Evolutionary conservation across 2,888 invertebrate genomes (phyloP), one percentile per base, ranked within the genome.

Genomic region (Ichneumoninae sp.): DNA sequence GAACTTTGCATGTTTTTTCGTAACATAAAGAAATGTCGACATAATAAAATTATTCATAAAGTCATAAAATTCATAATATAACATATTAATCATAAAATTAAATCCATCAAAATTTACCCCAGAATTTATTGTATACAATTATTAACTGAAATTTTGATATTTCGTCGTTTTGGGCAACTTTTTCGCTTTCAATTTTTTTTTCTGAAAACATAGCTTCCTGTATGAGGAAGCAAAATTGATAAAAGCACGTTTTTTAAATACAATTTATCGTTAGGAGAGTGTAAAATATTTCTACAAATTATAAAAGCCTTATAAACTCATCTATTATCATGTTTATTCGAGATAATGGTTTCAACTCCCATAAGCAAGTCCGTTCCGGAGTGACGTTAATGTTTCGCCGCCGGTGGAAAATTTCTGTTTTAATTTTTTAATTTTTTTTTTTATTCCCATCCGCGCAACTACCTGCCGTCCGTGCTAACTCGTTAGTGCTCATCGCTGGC

Each of bases 371-470:
- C 63, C 57, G 40, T 19, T 0, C 44, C 22, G 63, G 60, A 52
- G 33, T 36, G n/a, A 40, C 40, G 47, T 33, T 74, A 83, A 83
- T 78, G 74, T 78, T 26, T 74, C n/a, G 68, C 60, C 50, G 57
- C 73, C 47, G 73, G 82, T 47, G 71, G 54, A 40, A 83, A 69
- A 83, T 78, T 7, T 3, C 40, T 40, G 40, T 40, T 40, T 40
- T 6, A 40, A 10, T 40, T 10, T 26, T 33, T 33, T 8, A 1
- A 40, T 40, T 40, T 40, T 26, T 40, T 26, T 40, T 26, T 60
- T 22, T 36, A 30, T 70, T 71, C 22, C 7, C 69, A 36, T 70
- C n/a, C 22, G 52, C 8, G 40, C 7, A 7, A n/a, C 13, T n/a
- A 13, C 26, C 26, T 40, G 6, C 47, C 4, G 50, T n/a, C 19